Evolutionary conservation across 1,140 invertebrate genomes (phyloP).

Genomic region (Drosophila equinoxialis): DNA sequence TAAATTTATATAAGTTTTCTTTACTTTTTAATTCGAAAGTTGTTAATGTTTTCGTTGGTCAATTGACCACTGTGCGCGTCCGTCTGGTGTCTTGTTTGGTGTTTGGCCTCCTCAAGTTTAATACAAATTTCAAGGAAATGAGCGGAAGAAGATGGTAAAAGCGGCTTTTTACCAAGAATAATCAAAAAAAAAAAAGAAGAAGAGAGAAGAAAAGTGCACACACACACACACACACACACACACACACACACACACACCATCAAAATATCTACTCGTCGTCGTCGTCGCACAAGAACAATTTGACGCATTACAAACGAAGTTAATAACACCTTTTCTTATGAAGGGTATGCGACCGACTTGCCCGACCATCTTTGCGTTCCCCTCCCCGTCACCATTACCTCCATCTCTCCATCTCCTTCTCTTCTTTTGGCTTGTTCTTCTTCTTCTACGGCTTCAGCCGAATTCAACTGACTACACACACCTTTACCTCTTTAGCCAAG

Average conservation of each 20-base stretch:
- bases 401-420: no score
- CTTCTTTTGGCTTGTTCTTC: neutral
- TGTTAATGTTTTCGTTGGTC: no score
- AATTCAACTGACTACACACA: neutral
- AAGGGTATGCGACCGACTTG: slow-evolving; percentile 59
- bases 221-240: slow-evolving; percentile 41
- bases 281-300: slow-evolving; percentile 54
- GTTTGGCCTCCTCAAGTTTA: slow-evolving; percentile 65
- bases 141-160: slow-evolving; percentile 78
- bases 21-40: no score
- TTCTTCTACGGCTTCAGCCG: slow-evolving; percentile 5
- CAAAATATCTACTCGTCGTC: slow-evolving; percentile 22
- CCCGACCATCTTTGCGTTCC: neutral
- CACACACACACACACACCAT: slow-evolving; percentile 38
- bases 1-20: no score
- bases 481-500: neutral
- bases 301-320: slow-evolving; percentile 67
- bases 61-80: no score
- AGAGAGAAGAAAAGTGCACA: slow-evolving; percentile 57
- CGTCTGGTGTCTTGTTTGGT: neutral
- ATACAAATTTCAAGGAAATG: slow-evolving; percentile 80
- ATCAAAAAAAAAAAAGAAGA: slow-evolving; percentile 62
- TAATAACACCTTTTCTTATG: slow-evolving; percentile 80
- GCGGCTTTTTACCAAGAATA: slow-evolving; percentile 74
- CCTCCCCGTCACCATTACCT: neutral